Conservation (phyloP, 2,113 vertebrate genomes). For the Aleadryas rufinucha region DNA sequence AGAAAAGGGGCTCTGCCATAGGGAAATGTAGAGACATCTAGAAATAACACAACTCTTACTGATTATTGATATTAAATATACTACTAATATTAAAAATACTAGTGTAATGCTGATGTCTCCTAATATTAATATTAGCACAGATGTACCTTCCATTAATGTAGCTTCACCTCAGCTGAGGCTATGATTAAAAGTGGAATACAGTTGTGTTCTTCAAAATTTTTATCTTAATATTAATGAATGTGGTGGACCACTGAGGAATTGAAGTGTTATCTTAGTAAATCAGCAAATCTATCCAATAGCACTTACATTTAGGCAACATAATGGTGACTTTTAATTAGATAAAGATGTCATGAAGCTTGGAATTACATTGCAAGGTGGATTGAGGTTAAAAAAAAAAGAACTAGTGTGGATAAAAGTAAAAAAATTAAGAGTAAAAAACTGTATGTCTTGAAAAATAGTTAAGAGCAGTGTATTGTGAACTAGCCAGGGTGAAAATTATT, state of each 20-base stretch:
- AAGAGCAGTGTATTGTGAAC: neutral
- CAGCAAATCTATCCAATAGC: neutral
- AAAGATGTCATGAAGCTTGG: neutral
- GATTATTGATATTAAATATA: neutral
- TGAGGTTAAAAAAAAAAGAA: neutral
- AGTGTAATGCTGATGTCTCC: neutral
- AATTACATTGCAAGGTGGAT: neutral
- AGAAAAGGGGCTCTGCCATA: neutral
- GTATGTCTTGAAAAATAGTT: neutral
- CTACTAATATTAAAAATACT: neutral
- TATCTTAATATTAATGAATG: neutral
- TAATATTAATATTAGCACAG: neutral
- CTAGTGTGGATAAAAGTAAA: rapidly evolving
- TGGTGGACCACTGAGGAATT: neutral
- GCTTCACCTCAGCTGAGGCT: neutral
- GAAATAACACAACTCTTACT: neutral
- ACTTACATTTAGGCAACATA: neutral
- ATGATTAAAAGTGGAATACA: neutral
- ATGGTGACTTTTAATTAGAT: neutral
- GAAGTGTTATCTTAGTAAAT: neutral
- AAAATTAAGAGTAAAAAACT: too few species aligned
- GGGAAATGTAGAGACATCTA: neutral
- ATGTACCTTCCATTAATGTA: neutral
- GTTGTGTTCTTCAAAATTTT: neutral
- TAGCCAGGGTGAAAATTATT: neutral